Evolutionary conservation across 92 coral and sea anemone genomes (phyloP).

Genomic region (Actinostola sp.): DNA sequence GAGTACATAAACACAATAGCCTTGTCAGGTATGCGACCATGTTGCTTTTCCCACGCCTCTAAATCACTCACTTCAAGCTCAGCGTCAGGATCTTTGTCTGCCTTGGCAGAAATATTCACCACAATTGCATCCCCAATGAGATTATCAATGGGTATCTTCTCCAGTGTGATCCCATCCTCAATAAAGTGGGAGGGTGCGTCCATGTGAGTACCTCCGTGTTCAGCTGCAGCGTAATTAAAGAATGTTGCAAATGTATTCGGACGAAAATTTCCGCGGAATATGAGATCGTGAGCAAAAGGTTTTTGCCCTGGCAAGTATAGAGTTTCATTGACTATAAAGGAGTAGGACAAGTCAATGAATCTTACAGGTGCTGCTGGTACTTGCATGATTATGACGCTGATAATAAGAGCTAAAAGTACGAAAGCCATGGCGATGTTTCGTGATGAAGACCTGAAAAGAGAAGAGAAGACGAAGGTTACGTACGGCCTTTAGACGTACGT

Average conservation of each 20-base stretch:
- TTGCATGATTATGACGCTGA: not conserved
- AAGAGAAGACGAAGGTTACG: not conserved
- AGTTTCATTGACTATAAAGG: constrained; percentile 44
- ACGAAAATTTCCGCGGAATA: not conserved
- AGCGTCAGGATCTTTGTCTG: constrained; percentile 36
- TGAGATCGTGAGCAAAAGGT: constrained; percentile 35
- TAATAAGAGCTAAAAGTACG: not conserved
- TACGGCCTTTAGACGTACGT: no score
- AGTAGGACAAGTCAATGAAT: constrained; percentile 18
- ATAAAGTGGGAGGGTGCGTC: constrained; percentile 73
- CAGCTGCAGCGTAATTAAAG: constrained; percentile 14
- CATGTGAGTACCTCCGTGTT: constrained; percentile 79
- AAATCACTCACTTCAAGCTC: constrained; percentile 37
- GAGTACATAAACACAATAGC: constrained; percentile 40
- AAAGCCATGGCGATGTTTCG: not conserved
- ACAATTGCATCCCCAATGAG: constrained; percentile 72
- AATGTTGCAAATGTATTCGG: not conserved
- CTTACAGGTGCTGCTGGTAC: not conserved
- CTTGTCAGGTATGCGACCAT: constrained; percentile 54
- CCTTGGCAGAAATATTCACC: constrained; percentile 64
- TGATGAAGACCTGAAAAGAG: not conserved
- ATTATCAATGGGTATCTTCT: constrained; percentile 56
- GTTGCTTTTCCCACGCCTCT: constrained; percentile 51
- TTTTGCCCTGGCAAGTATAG: constrained; percentile 59
- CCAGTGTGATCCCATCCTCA: constrained; percentile 37